Percentiles rank a stretch among this genome's conserved stretches.
phyloP scores from a whole-genome alignment of 2,888 invertebrate genomes.

The Fragum fragum region DNA sequence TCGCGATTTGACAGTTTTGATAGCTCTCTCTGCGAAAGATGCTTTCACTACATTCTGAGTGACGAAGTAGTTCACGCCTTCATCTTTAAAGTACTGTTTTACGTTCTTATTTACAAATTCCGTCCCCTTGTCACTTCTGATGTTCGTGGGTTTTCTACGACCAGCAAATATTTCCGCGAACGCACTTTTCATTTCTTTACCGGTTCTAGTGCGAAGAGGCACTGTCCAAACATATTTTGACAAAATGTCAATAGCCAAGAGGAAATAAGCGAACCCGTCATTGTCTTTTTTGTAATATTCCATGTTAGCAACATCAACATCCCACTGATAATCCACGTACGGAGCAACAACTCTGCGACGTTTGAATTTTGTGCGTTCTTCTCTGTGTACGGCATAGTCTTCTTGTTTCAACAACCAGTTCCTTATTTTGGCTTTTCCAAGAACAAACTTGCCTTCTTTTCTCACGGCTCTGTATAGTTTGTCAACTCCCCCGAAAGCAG shows the following conservation, averaged over 20 bases:
- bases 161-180: constrained; percentile 40
- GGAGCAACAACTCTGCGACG: constrained; percentile 48
- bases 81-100: background rate
- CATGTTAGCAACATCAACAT: constrained; percentile 59
- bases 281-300: constrained; percentile 46
- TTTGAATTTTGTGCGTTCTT: constrained; percentile 45
- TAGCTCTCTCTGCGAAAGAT: constrained; percentile 41
- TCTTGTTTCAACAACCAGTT: constrained; percentile 65
- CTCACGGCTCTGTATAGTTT: constrained; percentile 62
- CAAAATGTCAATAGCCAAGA: constrained; percentile 52
- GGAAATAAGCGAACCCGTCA: constrained; percentile 51
- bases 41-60: background rate
- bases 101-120: constrained; percentile 44
- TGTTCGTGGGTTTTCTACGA: too few species aligned
- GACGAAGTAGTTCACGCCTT: constrained; percentile 27
- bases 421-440: constrained; percentile 13
- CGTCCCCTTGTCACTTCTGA: constrained; percentile 45
- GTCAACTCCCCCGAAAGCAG: constrained; percentile 53
- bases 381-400: constrained; percentile 57
- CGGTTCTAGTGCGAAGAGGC: constrained; percentile 34
- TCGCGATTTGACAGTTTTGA: constrained; percentile 45
- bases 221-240: constrained; percentile 48
- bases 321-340: constrained; percentile 62
- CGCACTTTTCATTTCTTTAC: constrained; percentile 45
- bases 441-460: constrained; percentile 60